Percentiles rank a stretch among this genome's conserved stretches.
Evolutionary conservation across 2,888 invertebrate species (phyloP).

Genomic region (Nymphalis polychloros): DNA sequence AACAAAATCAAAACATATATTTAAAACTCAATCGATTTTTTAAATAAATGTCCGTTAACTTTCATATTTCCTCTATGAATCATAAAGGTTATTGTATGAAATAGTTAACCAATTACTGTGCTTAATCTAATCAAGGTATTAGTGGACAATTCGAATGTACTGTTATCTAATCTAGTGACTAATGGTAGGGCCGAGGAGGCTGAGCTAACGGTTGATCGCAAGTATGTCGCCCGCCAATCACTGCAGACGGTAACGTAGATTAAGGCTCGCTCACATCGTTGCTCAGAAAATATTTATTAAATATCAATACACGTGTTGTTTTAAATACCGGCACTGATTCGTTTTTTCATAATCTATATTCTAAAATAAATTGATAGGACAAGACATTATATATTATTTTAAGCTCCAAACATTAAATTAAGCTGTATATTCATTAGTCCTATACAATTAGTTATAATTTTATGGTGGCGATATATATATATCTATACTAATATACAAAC

Average conservation of each 20-base stretch:
- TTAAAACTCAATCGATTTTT: background rate
- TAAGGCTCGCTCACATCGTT: conserved; percentile 35
- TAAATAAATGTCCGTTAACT: background rate
- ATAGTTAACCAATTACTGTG: conserved; percentile 14
- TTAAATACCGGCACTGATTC: too few species aligned
- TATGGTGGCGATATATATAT: too few species aligned
- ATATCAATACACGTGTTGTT: background rate
- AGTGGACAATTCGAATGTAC: conserved; percentile 28
- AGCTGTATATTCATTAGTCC: too few species aligned
- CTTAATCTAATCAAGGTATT: conserved; percentile 22
- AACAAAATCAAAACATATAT: too few species aligned
- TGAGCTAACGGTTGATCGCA: conserved; percentile 62
- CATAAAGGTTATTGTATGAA: conserved; percentile 15
- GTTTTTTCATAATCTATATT: too few species aligned
- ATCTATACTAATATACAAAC: too few species aligned
- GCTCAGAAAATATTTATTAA: conserved; percentile 23
- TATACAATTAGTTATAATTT: too few species aligned
- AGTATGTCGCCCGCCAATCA: conserved; percentile 71
- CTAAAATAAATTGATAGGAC: too few species aligned
- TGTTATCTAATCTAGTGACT: conserved; percentile 35
- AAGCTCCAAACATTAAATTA: too few species aligned
- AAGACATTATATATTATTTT: too few species aligned
- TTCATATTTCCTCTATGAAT: conserved; percentile 15
- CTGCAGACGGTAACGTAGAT: conserved; percentile 50
- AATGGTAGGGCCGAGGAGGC: conserved; percentile 53